Conservation (phyloP, 2,113 vertebrate genomes). For the Pseudopodoces humilis region DNA sequence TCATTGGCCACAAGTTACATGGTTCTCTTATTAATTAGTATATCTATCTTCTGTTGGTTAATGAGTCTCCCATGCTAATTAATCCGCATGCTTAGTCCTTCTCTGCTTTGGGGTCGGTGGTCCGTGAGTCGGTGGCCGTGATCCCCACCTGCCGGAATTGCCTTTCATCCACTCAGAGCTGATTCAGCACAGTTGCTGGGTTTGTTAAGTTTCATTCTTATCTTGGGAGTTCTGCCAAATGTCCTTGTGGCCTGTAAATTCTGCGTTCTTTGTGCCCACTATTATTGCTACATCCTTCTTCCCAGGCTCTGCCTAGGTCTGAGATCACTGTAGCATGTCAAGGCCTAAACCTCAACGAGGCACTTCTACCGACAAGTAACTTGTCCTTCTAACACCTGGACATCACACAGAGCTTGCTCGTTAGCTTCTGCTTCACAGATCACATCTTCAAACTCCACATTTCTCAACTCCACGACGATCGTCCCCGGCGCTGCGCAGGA, state of each 20-base stretch:
- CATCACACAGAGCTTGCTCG: not conserved
- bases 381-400: no score
- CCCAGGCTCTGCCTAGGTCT: not conserved
- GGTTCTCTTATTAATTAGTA: not conserved
- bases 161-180: not conserved
- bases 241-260: not conserved
- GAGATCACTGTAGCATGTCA: fast-evolving
- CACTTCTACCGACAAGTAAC: no score
- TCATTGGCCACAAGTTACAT: no score
- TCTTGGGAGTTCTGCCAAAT: not conserved
- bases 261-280: not conserved
- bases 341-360: not conserved
- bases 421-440: not conserved
- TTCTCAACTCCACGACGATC: not conserved
- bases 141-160: not conserved
- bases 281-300: not conserved
- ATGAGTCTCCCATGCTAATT: not conserved
- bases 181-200: not conserved
- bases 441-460: not conserved
- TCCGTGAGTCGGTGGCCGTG: fast-evolving
- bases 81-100: not conserved
- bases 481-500: not conserved
- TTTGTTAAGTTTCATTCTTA: not conserved
- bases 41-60: not conserved
- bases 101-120: not conserved